phyloP scores from a whole-genome alignment of 2,113 vertebrate species.

The Oenanthe melanoleuca region DNA sequence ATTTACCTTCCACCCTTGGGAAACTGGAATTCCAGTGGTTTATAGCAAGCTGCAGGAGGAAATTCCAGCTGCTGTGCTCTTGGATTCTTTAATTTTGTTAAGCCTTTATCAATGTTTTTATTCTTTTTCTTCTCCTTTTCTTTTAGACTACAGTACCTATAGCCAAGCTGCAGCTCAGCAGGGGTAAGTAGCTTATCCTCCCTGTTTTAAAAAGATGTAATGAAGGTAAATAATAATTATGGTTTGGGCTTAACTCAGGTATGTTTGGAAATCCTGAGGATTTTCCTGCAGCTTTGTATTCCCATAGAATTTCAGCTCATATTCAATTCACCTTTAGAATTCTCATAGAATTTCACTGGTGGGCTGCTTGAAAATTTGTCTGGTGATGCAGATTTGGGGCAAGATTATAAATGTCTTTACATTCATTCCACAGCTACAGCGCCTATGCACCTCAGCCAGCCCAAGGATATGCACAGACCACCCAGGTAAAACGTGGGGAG shows the following conservation, averaged over 20 bases:
- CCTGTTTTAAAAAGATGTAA: neutral
- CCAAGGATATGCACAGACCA: conserved; percentile 91
- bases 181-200: conserved; percentile 82
- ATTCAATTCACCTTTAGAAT: no score
- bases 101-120: neutral
- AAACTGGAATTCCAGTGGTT: neutral
- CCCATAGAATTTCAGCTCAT: neutral
- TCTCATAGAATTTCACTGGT: neutral
- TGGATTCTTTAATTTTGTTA: neutral
- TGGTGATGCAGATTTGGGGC: neutral
- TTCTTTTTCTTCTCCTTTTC: neutral
- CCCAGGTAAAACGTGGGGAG: conserved; percentile 81
- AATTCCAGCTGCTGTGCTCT: conserved; percentile 36
- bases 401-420: neutral
- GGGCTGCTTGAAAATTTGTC: neutral
- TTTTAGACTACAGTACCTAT: conserved; percentile 95
- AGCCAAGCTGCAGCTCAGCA: conserved; percentile 91
- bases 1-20: conserved; percentile 18
- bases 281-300: neutral
- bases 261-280: neutral
- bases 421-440: conserved; percentile 85
- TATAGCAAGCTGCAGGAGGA: neutral
- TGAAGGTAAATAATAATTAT: neutral
- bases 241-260: neutral
- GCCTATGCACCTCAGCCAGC: conserved; percentile 93